Evolutionary conservation across 2,113 vertebrate genomes (phyloP), one percentile per base, ranked within the genome.

Genomic region (Microtus oregoni): DNA sequence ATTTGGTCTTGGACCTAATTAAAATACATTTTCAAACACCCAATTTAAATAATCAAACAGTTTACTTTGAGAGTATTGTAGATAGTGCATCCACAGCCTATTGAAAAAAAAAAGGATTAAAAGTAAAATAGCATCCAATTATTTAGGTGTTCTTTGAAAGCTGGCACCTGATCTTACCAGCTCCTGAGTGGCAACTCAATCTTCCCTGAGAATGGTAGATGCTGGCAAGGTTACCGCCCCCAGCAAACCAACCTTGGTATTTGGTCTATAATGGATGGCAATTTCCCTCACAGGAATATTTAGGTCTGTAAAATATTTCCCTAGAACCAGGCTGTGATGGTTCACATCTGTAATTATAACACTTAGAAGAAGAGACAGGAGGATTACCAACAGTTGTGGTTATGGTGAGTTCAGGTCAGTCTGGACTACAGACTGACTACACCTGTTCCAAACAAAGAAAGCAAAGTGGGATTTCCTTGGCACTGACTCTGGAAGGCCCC

Each of bases 1-100:
- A 97, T 94, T 96, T 97, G 90, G 2, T 28, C 97, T 97, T 96
- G 76, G 55, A 86, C 50, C 96, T 97, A 97, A 85, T 98, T 96
- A 97, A 97, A 97, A 95, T 97, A 97, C 22, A 98, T 97, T 94
- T 97, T 85, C 79, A 94, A 87, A 58, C 77, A 61, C 76, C 58
- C 83, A 95, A 92, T 96, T 96, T 98, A 97, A 97, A 68, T 97
- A 96, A 97, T 86, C 22, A 95, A 79, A 92, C 0, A 76, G 38
- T 52, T 95, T 95, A 94, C 88, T 89, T 97, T 97, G 93, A 94
- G 94, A 11, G 15, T 85, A 68, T 75, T 89, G 2, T 95, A 85
- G 47, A 78, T 22, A 97, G 11, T 15, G 92, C 94, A 97, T 85
- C 38, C 2, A 78, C 81, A 96, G 93, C 89, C 9, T 85, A 52